Evolutionary conservation across 2,113 vertebrate genomes (phyloP).

Genomic region (Vulpes vulpes): DNA sequence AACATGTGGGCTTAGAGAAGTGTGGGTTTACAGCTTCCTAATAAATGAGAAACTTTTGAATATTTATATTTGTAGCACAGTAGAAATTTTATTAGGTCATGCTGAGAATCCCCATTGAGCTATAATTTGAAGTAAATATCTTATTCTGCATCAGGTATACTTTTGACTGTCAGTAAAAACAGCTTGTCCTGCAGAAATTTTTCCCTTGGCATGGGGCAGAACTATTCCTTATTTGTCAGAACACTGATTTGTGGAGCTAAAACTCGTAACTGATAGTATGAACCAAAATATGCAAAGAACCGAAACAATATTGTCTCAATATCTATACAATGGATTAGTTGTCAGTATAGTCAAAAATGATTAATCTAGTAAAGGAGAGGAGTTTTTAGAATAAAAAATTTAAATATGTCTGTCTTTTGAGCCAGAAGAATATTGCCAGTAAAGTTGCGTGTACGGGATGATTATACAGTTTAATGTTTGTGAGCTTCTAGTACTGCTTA

Average conservation of each 20-base stretch:
- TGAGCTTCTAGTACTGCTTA: conserved; percentile 91
- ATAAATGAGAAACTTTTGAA: neutral
- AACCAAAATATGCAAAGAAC: neutral
- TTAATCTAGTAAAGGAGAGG: neutral
- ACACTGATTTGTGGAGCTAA: neutral
- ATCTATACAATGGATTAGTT: neutral
- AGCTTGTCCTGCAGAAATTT: neutral
- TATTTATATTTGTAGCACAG: neutral
- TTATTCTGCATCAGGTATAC: neutral
- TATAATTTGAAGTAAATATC: neutral
- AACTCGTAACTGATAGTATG: neutral
- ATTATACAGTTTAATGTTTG: conserved; percentile 81
- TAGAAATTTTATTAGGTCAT: neutral
- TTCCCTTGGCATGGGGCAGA: neutral
- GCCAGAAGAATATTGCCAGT: conserved; percentile 60
- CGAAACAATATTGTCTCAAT: neutral
- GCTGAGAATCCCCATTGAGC: neutral
- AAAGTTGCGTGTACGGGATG: conserved; percentile 32
- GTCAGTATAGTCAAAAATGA: neutral
- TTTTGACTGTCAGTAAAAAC: neutral
- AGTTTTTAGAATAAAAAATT: neutral
- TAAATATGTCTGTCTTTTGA: conserved; percentile 27
- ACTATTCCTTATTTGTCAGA: neutral
- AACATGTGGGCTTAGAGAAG: neutral
- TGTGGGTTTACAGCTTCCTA: neutral